Base-by-base conservation (phyloP, 2,797 vertebrate genomes). In the Enteromius thamalakanensis region DNA sequence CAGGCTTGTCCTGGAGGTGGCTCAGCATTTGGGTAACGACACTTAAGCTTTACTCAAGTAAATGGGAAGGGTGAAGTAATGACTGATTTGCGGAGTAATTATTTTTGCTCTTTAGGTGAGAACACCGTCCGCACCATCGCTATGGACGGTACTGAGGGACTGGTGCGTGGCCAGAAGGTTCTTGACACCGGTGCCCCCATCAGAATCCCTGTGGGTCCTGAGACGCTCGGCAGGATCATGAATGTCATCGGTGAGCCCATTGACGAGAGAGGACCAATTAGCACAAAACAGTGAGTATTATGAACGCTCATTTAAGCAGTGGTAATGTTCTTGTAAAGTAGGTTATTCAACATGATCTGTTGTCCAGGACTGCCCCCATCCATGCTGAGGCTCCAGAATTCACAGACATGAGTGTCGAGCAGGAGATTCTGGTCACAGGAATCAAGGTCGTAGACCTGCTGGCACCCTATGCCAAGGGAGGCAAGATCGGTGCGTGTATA, bases 221-320 rank as follows among this genome's bases (percentile, higher is more conserved):
- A 99, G 90, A 99, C 98, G 0, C 91, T 99, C 84, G 98, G 98
- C 71, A 96, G 98, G 91, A 99, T 99, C 87, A 99, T 99, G 98
- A 99, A 99, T 77, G 98, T 99, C 87, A 99, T 99, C 0, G 98
- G 98, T 2, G 97, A 98, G 32, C 98, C 98, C 84, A 99, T 98
- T 32, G 98, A 99, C 0, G 98, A 99, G 93, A 95, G 98, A 88
- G 98, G 98, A 69, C 98, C 98, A 86, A 99, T 99, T 92, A 94
- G 92, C 2, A 98, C 98, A 17, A 98, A 98, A 89, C 96, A 97
- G 98, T 99, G 90, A 96, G 96, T 90, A 40, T 70, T 23, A 23
- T 12, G n/a, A n/a, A 6, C 0, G 0, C 12, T 69, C 19, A 47
- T 21, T 64, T 12, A 21, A 45, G 3, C 0, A 7, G 19, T 0